A percentile compares a stretch with the other conserved stretches of the same genome.
Conservation (phyloP, 2,113 vertebrate genomes). For the Nansenia antarctica region DNA sequence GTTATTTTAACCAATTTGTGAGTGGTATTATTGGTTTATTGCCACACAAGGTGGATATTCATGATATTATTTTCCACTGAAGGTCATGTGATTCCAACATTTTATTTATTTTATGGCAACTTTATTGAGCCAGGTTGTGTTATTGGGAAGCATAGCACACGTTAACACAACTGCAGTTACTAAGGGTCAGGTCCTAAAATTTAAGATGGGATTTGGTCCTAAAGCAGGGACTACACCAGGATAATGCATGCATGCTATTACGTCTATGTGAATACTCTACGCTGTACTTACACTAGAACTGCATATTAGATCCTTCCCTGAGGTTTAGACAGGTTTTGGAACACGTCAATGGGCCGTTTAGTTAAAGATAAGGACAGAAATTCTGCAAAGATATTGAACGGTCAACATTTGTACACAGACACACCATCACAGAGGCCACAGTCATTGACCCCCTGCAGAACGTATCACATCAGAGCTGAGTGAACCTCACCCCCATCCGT, state of each 20-base stretch:
- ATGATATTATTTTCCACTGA: neutral
- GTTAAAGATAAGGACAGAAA: conserved; percentile 1
- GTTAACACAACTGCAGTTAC: too few relatives aligned
- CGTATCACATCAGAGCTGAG: conserved; percentile 14
- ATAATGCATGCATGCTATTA: neutral
- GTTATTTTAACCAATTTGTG: conserved; percentile 65
- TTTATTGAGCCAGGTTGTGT: too few relatives aligned
- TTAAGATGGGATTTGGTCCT: too few relatives aligned
- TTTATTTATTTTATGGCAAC: neutral
- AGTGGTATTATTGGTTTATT: neutral
- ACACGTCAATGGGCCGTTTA: neutral
- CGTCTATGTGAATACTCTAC: neutral
- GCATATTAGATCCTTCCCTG: neutral
- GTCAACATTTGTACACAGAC: conserved; percentile 10
- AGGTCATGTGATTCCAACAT: neutral
- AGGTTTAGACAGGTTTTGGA: neutral
- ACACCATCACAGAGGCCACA: conserved; percentile 8
- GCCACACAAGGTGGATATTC: neutral
- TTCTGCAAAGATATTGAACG: conserved; percentile 4
- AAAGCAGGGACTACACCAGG: neutral
- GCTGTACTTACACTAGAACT: too few relatives aligned
- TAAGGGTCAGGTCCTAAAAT: too few relatives aligned
- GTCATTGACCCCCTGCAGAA: too few relatives aligned
- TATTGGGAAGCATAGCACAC: too few relatives aligned
- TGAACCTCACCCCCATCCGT: conserved; percentile 39